Evolutionary conservation across 2,888 invertebrate genomes (phyloP).

Genomic region (Nasonia oneida): DNA sequence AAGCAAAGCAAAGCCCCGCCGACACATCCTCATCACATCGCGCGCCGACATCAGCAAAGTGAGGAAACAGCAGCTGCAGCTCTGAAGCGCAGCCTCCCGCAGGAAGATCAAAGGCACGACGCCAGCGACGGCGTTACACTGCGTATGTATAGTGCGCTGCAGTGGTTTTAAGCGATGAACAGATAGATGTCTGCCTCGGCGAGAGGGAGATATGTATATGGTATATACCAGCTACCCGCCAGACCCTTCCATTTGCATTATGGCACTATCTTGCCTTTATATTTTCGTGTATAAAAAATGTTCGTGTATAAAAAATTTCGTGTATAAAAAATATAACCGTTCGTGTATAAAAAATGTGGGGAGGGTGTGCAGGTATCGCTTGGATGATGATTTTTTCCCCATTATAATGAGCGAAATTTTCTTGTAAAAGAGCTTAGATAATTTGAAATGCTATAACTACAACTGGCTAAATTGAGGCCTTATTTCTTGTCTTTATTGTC

Average conservation of each 20-base stretch:
- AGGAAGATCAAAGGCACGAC: slow-evolving; percentile 72
- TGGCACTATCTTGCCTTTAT: slow-evolving; percentile 53
- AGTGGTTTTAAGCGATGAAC: slow-evolving; percentile 70
- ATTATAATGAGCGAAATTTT: no score
- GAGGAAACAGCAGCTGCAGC: slow-evolving; percentile 54
- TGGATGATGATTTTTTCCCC: background rate
- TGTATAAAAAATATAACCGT: no score
- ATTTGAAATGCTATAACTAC: no score
- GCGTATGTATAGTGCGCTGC: slow-evolving; percentile 65
- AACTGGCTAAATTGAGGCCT: no score
- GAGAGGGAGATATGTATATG: background rate
- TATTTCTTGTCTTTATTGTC: no score
- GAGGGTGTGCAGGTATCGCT: background rate
- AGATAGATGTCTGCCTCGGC: slow-evolving; percentile 63
- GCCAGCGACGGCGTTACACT: slow-evolving; percentile 45
- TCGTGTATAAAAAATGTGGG: no score
- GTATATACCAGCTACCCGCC: background rate
- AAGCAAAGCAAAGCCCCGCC: slow-evolving; percentile 3
- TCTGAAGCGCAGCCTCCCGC: slow-evolving; percentile 63
- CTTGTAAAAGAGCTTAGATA: no score
- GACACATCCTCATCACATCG: slow-evolving; percentile 17
- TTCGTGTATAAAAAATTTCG: no score
- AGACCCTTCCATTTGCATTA: slow-evolving; percentile 56
- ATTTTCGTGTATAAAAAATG: no score
- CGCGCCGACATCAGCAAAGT: slow-evolving; percentile 3